Base-by-base conservation (phyloP, 2,888 invertebrate genomes). In the Tridacna gigas region DNA sequence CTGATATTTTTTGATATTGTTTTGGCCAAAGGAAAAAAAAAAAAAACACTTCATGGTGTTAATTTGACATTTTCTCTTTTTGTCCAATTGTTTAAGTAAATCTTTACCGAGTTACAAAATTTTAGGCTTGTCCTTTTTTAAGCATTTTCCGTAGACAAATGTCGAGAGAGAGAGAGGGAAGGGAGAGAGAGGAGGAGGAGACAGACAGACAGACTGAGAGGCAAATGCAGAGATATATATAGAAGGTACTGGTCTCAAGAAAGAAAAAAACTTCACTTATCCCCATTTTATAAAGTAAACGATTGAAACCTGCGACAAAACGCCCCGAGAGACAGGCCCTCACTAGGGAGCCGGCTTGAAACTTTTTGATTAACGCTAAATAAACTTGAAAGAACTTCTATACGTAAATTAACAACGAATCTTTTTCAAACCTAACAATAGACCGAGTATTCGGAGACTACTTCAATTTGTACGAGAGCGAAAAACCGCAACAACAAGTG, bases 321-420 rank as follows among this genome's bases (percentile, higher is more conserved):
- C 80, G 75, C 80, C 75, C 77, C 67, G 60, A 76, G 82, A 82
- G 75, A 82, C 80, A 69, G 12, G 13, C 60, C 26, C 82, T 48
- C 86, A 20, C 69, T 66, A 47, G 79, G 86, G 73, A 26, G 28
- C 56, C 86, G 61, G 75, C 80, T 83, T 66, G 47, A 45, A 61
- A 82, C 75, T 77, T 74, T 78, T 75, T 66, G 51, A 77, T 66
- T 71, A 69, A 56, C 74, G 77, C 78, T 80, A 80, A 83, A 84
- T 69, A 84, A 87, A 87, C 80, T 73, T 74, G 79, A 79, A 61
- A 37, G 75, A 69, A 77, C 77, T 80, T 65, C 77, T 75, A 80
- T 80, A 78, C 79, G 69, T 80, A 77, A 74, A 82, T 77, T 82
- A 80, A 85, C 69, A 71, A 71, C 71, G 71, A 71, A 51, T 48